phyloP scores from a whole-genome alignment of 2,888 invertebrate species.

The Sinohyriopsis cumingii region DNA sequence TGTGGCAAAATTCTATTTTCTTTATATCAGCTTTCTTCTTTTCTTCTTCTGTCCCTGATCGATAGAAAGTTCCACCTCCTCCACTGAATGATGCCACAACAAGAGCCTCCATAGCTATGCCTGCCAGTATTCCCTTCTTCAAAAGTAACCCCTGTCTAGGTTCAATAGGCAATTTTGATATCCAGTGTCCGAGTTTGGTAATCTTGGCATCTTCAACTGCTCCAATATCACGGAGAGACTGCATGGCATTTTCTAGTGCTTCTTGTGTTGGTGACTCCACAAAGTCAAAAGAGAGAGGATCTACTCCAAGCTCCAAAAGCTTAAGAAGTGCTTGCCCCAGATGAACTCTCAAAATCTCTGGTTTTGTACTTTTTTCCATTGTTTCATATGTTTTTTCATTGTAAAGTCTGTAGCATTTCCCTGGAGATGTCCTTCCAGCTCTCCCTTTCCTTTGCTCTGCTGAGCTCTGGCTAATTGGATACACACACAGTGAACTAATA shows the following conservation, averaged over 20 bases:
- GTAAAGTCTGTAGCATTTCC: constrained; percentile 68
- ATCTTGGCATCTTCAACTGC: constrained; percentile 51
- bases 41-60: constrained; percentile 47
- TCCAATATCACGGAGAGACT: constrained; percentile 48
- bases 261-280: constrained; percentile 55
- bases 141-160: constrained; percentile 54
- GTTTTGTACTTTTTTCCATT: constrained; percentile 52
- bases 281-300: constrained; percentile 59
- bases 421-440: constrained; percentile 67
- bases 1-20: constrained; percentile 51
- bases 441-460: constrained; percentile 71
- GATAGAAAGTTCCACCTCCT: constrained; percentile 57
- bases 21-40: constrained; percentile 44
- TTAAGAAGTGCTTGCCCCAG: constrained; percentile 58
- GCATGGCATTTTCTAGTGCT: constrained; percentile 45
- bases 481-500: constrained; percentile 51
- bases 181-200: constrained; percentile 55
- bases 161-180: constrained; percentile 61
- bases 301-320: constrained; percentile 62
- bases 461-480: constrained; percentile 59
- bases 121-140: constrained; percentile 30
- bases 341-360: constrained; percentile 66
- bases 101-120: constrained; percentile 49
- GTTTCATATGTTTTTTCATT: constrained; percentile 54
- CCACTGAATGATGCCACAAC: constrained; percentile 53